Conservation (phyloP, 92 coral and sea anemone genomes). For the Zoanthus solanderi region DNA sequence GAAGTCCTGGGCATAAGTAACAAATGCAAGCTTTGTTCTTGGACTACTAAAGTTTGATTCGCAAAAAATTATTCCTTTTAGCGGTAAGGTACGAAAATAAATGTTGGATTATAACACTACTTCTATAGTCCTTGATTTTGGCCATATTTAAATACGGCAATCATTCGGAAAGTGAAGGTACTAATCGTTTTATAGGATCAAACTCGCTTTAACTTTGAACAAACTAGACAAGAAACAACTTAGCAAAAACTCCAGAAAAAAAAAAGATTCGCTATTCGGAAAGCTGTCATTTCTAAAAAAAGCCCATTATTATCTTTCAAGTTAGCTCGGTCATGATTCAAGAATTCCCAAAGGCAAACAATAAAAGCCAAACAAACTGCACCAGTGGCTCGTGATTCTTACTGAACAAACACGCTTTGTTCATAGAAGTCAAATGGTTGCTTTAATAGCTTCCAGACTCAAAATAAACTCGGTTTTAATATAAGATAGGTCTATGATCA, state of each 20-base stretch:
- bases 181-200: not conserved
- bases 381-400: slow-evolving; percentile 11
- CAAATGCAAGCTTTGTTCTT: too few species aligned
- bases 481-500: not conserved
- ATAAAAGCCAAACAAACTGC: not conserved
- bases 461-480: slow-evolving; percentile 29
- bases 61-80: too few species aligned
- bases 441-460: slow-evolving; percentile 17
- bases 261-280: not conserved
- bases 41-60: too few species aligned
- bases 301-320: slow-evolving; percentile 38
- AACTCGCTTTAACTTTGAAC: not conserved
- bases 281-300: slow-evolving; percentile 10
- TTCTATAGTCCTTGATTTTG: not conserved
- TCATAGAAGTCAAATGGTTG: not conserved
- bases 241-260: not conserved
- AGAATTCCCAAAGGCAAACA: slow-evolving; percentile 32
- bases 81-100: too few species aligned
- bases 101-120: not conserved
- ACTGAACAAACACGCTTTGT: slow-evolving; percentile 43
- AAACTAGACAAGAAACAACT: not conserved
- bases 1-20: too few species aligned
- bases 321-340: slow-evolving; percentile 20
- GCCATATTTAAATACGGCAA: not conserved
- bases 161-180: not conserved